Conservation (phyloP, 2,888 invertebrate species). For the Ochropleura plecta region DNA sequence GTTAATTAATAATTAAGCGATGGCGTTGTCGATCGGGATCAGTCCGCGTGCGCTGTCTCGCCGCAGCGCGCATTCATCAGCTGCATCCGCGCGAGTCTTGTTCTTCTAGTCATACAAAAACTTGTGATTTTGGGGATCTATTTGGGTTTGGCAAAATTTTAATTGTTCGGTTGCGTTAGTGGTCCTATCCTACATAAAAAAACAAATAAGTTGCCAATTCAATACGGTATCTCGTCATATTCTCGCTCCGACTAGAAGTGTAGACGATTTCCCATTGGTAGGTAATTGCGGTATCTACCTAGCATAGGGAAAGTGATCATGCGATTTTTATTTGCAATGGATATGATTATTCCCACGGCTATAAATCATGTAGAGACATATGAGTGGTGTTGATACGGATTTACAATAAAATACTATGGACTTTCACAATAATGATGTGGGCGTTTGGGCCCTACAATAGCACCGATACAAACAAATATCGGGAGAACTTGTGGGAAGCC, state of each 20-base stretch:
- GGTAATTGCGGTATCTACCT: background rate
- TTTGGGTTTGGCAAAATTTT: background rate
- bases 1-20: conserved; percentile 90
- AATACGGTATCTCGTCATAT: background rate
- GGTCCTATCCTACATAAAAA: background rate
- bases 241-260: background rate
- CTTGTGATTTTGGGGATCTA: background rate
- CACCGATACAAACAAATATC: conserved; percentile 84
- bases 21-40: conserved; percentile 80
- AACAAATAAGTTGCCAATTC: background rate
- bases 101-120: background rate
- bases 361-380: conserved; percentile 88
- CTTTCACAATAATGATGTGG: conserved; percentile 89
- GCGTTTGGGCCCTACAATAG: conserved; percentile 85
- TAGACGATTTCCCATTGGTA: background rate
- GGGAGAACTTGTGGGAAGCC: conserved; percentile 88
- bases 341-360: conserved; percentile 83
- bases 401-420: conserved; percentile 87
- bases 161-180: background rate
- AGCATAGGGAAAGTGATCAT: conserved; percentile 5
- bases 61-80: conserved; percentile 58
- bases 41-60: conserved; percentile 72
- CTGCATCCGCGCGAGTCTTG: conserved; percentile 39
- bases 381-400: conserved; percentile 87
- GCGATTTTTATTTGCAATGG: conserved; percentile 28